Conservation (phyloP, 2,888 invertebrate species). For the Spatulosminthurus flaviceps region DNA sequence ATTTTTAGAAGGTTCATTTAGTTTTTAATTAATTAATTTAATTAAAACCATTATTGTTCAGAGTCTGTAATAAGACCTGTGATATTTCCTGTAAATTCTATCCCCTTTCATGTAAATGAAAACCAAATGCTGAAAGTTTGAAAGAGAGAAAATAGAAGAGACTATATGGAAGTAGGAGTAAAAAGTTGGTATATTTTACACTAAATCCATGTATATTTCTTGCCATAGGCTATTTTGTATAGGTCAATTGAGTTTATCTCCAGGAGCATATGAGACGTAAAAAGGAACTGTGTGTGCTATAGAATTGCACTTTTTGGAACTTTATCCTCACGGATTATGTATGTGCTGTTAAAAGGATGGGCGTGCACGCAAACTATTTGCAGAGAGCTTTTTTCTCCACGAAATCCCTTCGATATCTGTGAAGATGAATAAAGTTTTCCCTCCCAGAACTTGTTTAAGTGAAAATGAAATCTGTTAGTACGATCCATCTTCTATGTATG, state of each 20-base stretch:
- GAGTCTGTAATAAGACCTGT: too few species aligned
- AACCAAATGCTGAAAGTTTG: too few species aligned
- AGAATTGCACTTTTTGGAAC: background rate
- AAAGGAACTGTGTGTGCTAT: background rate
- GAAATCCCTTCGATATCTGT: background rate
- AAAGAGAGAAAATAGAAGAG: background rate
- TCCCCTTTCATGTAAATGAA: too few species aligned
- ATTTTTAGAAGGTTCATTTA: too few species aligned
- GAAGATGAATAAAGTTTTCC: background rate
- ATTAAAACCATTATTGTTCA: too few species aligned
- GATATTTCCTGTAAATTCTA: too few species aligned
- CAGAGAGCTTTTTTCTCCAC: background rate
- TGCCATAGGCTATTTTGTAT: background rate
- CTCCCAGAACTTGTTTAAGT: background rate
- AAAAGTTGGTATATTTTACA: background rate
- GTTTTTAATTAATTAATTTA: too few species aligned
- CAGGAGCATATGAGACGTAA: background rate
- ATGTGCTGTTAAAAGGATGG: background rate
- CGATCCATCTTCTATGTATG: background rate
- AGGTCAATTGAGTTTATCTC: slow-evolving; percentile 4
- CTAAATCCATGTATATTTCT: background rate
- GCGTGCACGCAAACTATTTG: slow-evolving; percentile 3
- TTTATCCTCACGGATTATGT: background rate
- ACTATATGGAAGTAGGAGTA: background rate
- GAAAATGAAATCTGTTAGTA: background rate